A percentile compares a stretch with the other conserved stretches of the same genome.
Conservation (phyloP, 2,888 invertebrate species). For the Copidosoma aretas region DNA sequence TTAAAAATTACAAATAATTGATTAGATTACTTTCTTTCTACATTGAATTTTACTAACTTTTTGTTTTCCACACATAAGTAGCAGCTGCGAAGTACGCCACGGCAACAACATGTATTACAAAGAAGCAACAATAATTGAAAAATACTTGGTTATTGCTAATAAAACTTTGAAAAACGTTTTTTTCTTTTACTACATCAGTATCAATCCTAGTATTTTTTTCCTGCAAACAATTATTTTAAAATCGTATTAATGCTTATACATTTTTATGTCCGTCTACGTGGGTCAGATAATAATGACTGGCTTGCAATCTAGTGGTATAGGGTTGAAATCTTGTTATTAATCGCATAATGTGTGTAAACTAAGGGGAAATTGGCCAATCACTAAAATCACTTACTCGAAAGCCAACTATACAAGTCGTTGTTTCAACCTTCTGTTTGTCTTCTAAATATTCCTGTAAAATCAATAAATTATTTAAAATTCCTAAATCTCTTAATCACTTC, state of each 20-base stretch:
- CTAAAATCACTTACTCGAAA: no score
- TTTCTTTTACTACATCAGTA: not conserved
- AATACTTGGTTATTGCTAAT: not conserved
- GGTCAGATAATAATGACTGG: not conserved
- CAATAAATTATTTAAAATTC: no score
- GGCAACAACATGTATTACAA: slow-evolving; percentile 47
- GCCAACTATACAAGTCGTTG: no score
- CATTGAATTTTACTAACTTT: slow-evolving; percentile 43
- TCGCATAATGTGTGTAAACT: not conserved
- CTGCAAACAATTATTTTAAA: slow-evolving; percentile 3
- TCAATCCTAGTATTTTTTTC: not conserved
- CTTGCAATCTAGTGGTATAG: not conserved
- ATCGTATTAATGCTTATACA: not conserved
- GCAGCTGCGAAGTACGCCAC: slow-evolving; percentile 52
- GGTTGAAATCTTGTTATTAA: not conserved
- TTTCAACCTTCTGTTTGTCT: no score
- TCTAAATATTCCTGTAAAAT: no score
- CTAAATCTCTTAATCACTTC: no score
- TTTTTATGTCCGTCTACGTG: not conserved
- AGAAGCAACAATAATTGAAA: slow-evolving; percentile 27
- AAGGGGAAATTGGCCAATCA: no score
- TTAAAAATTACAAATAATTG: slow-evolving; percentile 40
- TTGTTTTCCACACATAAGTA: slow-evolving; percentile 48
- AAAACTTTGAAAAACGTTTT: slow-evolving; percentile 17
- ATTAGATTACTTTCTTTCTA: not conserved